Evolutionary conservation across 1,140 invertebrate genomes (phyloP), one percentile per base, ranked within the genome.

Genomic region (Lepeophtheirus salmonis): DNA sequence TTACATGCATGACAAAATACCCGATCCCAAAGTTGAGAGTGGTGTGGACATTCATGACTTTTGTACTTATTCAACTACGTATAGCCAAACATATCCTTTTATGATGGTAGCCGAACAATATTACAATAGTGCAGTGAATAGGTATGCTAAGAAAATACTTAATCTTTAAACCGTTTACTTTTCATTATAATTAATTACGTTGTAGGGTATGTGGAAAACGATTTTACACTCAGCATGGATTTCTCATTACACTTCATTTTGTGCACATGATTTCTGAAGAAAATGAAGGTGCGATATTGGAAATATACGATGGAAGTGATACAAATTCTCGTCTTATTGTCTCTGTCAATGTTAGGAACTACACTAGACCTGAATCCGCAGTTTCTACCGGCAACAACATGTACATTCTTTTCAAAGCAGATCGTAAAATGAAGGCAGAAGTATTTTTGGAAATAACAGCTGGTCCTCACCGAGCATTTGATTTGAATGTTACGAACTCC

Each of bases 401-500:
- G 66, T 84, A 79, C 66, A 76, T 91, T 0, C 77, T 78, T 65
- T 89, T 85, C 66, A 73, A 69, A 17, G 83, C 84, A 0, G 74
- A 84, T 64, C 73, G 80, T 0, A 72, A 78, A 55, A 79, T 79
- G 10, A 77, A 83, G 63, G 77, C 83, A 24, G 72, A 81, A 10
- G 80, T 83, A 1, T 85, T 83, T 65, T 72, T 90, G 54, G 75
- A 83, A 64, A 68, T 92, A 23, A 81, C 79, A 0, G 83, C 86
- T 0, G 83, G 83, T 1, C 6, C 66, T 80, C 80, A 75, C 61
- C 89, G 89, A 77, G 82, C 80, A 52, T 84, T 83, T 67, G 89
- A 95, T 69, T 74, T 97, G 1, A 86, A 89, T 63, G 77, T 98
- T 4, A 84, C 82, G 0, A 81, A 85, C 64, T 85, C 85, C 16